These are phyloP conservation scores for Drosophila parthenogenetica DNA, from an alignment of 2,888 invertebrate genomes.

Conservation along the genomic window DNA sequence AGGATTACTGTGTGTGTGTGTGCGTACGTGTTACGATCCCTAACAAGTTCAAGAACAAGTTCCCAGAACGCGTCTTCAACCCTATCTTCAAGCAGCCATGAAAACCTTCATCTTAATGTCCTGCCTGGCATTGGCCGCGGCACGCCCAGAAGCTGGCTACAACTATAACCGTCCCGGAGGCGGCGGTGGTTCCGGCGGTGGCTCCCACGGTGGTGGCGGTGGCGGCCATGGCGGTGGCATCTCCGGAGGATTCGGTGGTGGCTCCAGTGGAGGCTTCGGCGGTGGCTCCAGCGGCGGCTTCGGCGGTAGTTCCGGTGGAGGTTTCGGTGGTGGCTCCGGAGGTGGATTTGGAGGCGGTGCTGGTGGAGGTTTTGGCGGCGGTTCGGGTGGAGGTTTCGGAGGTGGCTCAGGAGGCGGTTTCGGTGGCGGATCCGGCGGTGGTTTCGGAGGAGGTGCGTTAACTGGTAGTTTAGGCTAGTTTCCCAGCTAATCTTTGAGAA, in stretches of 20 bases:
- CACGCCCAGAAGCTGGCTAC: constrained; percentile 85
- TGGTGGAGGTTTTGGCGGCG: constrained; percentile 68
- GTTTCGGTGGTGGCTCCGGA: constrained; percentile 49
- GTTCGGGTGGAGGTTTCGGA: constrained; percentile 52
- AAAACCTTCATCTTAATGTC: constrained; percentile 85
- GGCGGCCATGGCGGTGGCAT: constrained; percentile 50
- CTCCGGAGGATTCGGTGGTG: constrained; percentile 51
- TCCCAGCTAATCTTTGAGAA: constrained; percentile 37
- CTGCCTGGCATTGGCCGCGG: constrained; percentile 84
- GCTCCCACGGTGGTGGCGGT: constrained; percentile 53
- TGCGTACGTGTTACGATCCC: constrained; percentile 68
- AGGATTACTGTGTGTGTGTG: constrained; percentile 80
- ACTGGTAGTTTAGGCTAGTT: background rate
- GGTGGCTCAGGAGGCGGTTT: constrained; percentile 56
- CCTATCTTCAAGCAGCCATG: constrained; percentile 72
- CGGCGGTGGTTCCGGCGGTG: constrained; percentile 80
- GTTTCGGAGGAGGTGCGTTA: constrained; percentile 71
- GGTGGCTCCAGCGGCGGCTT: constrained; percentile 61
- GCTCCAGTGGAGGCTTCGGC: constrained; percentile 61
- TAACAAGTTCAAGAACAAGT: constrained; percentile 14
- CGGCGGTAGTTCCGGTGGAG: constrained; percentile 50
- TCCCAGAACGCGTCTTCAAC: constrained; percentile 47
- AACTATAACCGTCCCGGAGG: constrained; percentile 85
- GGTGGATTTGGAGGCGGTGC: constrained; percentile 63
- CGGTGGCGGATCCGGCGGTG: constrained; percentile 64